Base-by-base conservation (phyloP, 2,797 vertebrate species). In the Momotus momota region DNA sequence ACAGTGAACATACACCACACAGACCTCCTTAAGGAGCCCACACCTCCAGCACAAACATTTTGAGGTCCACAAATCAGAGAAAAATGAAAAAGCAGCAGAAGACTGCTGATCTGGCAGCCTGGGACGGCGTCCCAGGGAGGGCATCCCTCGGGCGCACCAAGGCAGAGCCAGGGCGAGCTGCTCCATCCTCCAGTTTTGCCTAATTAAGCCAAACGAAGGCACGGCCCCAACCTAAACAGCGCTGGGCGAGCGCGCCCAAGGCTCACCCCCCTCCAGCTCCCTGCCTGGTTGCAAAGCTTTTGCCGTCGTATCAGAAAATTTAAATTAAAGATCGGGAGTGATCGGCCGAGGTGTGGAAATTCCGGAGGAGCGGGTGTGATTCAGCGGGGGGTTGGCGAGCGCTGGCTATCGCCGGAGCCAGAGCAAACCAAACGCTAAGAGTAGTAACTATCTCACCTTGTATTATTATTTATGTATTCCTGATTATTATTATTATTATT, bases 401-500 rank as follows among this genome's bases (percentile, higher is more conserved):
- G 12, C 75, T 14, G 85, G 89, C 43, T 52, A 12, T 64, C 3
- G 10, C 35, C 27, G 55, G 27, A 80, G 65, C 72, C 91, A 79
- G 72, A 82, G 52, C 77, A 84, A 92, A 80, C 88, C 86, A 6
- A 90, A 79, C 43, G 14, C 92, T 21, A 4, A 45, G 93, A 87
- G 91, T 21, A 78, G 89, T 10, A 85, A 67, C 95, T 94, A 92
- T 94, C 94, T 91, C 12, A 0, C 80, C 82, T 61, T 43, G 75
- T 89, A 96, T 97, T 97, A 96, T 93, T 97, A 93, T 97, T 97
- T 97, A 97, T 95, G 82, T 91, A 90, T 79, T 74, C 94, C 93
- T 66, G 95, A 83, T 84, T 21, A 93, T 93, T 22, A 93, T 93
- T 80, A 96, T 87, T 96, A 96, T 97, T 95, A 96, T 94, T 93